Conservation (phyloP, 2,797 vertebrate species). For the Pachyuromys duprasi region DNA sequence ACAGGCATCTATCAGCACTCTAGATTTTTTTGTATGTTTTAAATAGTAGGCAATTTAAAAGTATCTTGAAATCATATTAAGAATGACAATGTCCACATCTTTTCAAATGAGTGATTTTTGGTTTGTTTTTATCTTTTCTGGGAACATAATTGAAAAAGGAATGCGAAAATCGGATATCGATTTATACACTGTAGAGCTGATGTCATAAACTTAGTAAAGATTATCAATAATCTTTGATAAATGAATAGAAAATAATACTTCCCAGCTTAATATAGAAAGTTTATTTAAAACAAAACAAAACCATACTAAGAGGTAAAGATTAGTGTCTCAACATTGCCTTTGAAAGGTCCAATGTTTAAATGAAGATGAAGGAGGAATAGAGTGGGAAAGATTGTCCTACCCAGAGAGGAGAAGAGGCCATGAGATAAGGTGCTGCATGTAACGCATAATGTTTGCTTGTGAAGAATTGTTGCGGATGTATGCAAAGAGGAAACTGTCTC, state of each 20-base stretch:
- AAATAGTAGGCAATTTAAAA: neutral
- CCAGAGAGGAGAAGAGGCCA: neutral
- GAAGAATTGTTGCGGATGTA: slow-evolving; percentile 22
- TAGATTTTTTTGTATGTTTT: neutral
- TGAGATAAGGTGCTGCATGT: neutral
- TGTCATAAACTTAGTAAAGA: neutral
- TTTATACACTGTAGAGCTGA: neutral
- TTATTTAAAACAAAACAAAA: neutral
- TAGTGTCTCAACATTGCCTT: neutral
- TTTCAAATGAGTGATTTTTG: neutral
- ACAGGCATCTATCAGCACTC: neutral
- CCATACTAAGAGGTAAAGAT: neutral
- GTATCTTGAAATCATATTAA: neutral
- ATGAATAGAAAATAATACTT: neutral
- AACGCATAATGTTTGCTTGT: neutral
- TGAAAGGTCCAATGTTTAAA: neutral
- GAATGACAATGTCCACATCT: neutral
- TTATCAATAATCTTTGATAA: neutral
- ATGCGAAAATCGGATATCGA: neutral
- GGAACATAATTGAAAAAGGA: neutral
- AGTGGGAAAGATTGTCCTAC: neutral
- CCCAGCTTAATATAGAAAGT: neutral
- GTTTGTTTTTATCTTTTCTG: neutral
- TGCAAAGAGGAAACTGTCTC: neutral
- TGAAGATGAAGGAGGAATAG: neutral